phyloP scores from a whole-genome alignment of 2,113 vertebrate genomes.

The Pelvicachromis taeniatus region DNA sequence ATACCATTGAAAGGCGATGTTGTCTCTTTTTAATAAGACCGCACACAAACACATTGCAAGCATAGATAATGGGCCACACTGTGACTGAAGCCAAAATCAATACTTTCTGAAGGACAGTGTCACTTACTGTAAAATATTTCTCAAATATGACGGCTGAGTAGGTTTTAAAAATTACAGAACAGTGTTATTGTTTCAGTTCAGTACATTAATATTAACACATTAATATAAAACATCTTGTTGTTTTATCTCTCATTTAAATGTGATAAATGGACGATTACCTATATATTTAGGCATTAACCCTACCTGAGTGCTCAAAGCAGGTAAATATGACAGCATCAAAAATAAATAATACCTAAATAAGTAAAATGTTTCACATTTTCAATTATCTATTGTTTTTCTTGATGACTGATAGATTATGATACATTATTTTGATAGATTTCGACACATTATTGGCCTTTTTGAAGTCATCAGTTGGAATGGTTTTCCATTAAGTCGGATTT shows the following conservation, averaged over 20 bases:
- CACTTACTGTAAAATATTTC: not conserved
- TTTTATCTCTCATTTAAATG: not conserved
- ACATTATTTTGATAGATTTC: not conserved
- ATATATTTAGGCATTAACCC: fast-evolving
- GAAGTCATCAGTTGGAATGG: not conserved
- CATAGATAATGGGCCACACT: not conserved
- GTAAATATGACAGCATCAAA: too few species aligned
- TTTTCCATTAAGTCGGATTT: not conserved
- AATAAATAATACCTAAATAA: too few species aligned
- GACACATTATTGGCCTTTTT: not conserved
- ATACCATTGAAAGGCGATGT: not conserved
- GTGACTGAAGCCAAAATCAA: not conserved
- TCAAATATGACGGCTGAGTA: not conserved
- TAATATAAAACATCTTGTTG: not conserved
- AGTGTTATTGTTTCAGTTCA: not conserved
- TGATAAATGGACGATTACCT: fast-evolving
- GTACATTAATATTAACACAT: not conserved
- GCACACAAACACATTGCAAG: not conserved
- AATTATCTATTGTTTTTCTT: not conserved
- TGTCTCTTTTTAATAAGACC: not conserved
- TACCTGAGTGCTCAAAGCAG: not conserved
- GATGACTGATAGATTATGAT: not conserved
- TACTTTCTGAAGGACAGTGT: not conserved
- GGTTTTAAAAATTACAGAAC: not conserved
- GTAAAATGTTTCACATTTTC: not conserved